A percentile compares a stretch with the other conserved stretches of the same genome.
Conservation (phyloP, 2,797 vertebrate species). For the Notolepis coatsorum region DNA sequence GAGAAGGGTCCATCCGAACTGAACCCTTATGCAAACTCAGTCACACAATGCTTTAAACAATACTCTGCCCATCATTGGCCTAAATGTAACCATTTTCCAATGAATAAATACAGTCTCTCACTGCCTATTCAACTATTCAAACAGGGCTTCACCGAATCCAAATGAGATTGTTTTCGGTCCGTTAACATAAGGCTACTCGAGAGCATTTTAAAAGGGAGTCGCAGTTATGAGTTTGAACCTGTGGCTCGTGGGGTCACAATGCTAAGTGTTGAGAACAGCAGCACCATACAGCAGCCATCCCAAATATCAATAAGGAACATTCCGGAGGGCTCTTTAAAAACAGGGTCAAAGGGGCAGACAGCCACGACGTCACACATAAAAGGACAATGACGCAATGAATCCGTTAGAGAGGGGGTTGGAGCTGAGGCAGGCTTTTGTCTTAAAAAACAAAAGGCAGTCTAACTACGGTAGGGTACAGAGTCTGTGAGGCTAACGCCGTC, state of each 20-base stretch:
- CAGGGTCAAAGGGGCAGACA: constrained; percentile 14
- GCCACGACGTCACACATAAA: constrained; percentile 25
- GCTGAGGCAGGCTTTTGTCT: constrained; percentile 34
- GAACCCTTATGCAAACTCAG: constrained; percentile 3
- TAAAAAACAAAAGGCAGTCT: constrained; percentile 1
- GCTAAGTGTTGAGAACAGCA: constrained; percentile 63
- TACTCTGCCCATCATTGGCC: neutral
- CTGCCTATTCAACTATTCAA: constrained; percentile 12
- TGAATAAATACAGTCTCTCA: constrained; percentile 8
- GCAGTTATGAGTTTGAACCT: constrained; percentile 66
- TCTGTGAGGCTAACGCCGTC: constrained; percentile 5
- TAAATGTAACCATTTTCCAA: neutral
- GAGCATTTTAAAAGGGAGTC: constrained; percentile 44
- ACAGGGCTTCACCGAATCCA: neutral
- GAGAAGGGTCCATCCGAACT: too few species aligned
- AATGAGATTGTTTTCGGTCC: constrained; percentile 18
- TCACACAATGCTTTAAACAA: constrained; percentile 21
- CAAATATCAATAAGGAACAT: constrained; percentile 65
- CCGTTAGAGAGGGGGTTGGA: constrained; percentile 8
- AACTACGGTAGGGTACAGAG: constrained; percentile 4
- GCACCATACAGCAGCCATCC: constrained; percentile 52
- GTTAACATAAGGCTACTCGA: constrained; percentile 27
- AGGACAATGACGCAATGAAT: constrained; percentile 30
- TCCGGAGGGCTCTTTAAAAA: constrained; percentile 52
- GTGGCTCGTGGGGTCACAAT: constrained; percentile 64